Conservation (phyloP, 2,797 vertebrate species). For the Tragelaphus oryx region DNA sequence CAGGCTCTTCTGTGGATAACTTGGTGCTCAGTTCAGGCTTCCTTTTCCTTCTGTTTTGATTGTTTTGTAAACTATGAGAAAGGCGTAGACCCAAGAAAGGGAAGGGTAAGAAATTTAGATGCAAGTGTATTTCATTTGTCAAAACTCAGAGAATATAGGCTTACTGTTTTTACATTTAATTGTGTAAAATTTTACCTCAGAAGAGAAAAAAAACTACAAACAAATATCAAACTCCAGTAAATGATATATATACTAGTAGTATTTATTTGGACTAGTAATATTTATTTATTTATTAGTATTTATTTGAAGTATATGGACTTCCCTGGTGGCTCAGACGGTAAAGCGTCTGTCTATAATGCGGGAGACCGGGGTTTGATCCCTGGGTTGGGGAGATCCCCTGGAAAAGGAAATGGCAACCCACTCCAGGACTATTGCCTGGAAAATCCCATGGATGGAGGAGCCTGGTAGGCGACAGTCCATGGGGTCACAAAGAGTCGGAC, state of each 20-base stretch:
- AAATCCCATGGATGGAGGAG: too few species aligned
- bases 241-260: rapidly evolving
- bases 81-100: neutral
- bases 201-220: neutral
- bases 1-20: neutral
- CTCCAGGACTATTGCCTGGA: too few species aligned
- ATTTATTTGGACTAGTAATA: neutral
- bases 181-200: neutral
- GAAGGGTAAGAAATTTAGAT: neutral
- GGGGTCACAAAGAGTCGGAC: too few species aligned
- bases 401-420: too few species aligned
- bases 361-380: too few species aligned
- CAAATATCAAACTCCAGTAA: neutral
- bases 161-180: neutral
- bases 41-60: neutral
- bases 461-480: too few species aligned
- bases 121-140: too few species aligned
- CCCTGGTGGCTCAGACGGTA: too few species aligned
- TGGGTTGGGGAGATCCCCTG: too few species aligned
- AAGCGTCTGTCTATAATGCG: too few species aligned
- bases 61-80: neutral
- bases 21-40: neutral
- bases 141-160: neutral
- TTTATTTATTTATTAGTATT: too few species aligned
- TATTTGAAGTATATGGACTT: too few species aligned